Percentiles rank a stretch among this genome's conserved stretches.
These are phyloP conservation scores for Ormia ochracea DNA, from an alignment of 2,888 invertebrate genomes.

Conservation along the genomic window DNA sequence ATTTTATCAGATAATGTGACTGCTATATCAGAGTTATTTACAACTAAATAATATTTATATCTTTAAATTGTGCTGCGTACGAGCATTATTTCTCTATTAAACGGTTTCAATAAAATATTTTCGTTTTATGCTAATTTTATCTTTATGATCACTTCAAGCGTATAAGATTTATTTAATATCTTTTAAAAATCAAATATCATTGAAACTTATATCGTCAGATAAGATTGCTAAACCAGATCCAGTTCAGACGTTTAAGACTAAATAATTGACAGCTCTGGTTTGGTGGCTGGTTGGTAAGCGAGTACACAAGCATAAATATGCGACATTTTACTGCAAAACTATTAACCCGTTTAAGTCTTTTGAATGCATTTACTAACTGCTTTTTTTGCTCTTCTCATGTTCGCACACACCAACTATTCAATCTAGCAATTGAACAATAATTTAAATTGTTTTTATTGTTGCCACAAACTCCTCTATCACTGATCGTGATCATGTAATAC, in stretches of 20 bases:
- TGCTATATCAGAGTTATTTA: background rate
- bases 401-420: conserved; percentile 32
- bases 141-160: conserved; percentile 20
- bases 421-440: conserved; percentile 50
- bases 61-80: background rate
- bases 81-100: background rate
- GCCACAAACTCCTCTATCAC: conserved; percentile 70
- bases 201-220: conserved; percentile 39
- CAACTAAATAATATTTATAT: background rate
- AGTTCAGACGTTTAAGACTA: conserved; percentile 36
- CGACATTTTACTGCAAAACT: conserved; percentile 54
- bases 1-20: too few species aligned
- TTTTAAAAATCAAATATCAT: conserved; percentile 30
- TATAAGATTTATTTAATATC: conserved; percentile 34
- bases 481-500: conserved; percentile 77
- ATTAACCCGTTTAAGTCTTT: conserved; percentile 55
- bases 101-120: background rate
- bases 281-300: background rate
- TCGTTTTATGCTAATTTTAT: conserved; percentile 6
- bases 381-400: conserved; percentile 2
- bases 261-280: conserved; percentile 44
- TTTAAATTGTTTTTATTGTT: background rate
- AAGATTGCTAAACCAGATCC: conserved; percentile 42
- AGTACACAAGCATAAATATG: conserved; percentile 35
- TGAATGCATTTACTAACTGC: conserved; percentile 56